A percentile compares a stretch with the other conserved stretches of the same genome.
Evolutionary conservation across 2,888 invertebrate species (phyloP).

Genomic region (Polymixis lichenea): DNA sequence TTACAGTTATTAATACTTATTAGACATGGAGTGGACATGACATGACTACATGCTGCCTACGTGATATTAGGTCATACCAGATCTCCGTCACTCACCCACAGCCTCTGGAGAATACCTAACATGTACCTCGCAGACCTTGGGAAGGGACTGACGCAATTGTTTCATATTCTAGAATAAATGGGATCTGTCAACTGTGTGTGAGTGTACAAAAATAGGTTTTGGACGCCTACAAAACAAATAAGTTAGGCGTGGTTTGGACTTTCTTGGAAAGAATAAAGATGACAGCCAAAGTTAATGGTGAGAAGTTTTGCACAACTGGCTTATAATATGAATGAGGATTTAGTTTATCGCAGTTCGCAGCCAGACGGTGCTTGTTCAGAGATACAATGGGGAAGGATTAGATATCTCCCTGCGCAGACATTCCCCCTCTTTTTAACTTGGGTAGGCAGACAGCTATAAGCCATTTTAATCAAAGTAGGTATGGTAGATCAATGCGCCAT

Average conservation of each 20-base stretch:
- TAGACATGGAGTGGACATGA: slow-evolving; percentile 57
- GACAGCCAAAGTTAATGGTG: neutral
- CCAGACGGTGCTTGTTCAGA: slow-evolving; percentile 18
- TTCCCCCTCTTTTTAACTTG: slow-evolving; percentile 10
- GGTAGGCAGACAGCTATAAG: slow-evolving; percentile 2
- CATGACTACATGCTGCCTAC: slow-evolving; percentile 61
- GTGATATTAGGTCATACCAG: slow-evolving; percentile 63
- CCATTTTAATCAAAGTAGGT: neutral
- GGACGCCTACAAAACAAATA: slow-evolving; percentile 20
- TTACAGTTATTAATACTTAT: slow-evolving; percentile 56
- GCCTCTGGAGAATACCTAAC: slow-evolving; percentile 58
- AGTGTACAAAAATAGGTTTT: slow-evolving; percentile 27
- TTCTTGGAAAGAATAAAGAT: slow-evolving; percentile 26
- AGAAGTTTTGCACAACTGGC: slow-evolving; percentile 9
- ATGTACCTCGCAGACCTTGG: slow-evolving; percentile 51
- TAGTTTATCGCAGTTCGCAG: slow-evolving; percentile 26
- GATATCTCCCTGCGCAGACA: slow-evolving; percentile 11
- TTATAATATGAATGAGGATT: slow-evolving; percentile 38
- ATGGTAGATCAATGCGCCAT: slow-evolving; percentile 2
- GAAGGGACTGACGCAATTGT: slow-evolving; percentile 61
- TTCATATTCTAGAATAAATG: slow-evolving; percentile 57
- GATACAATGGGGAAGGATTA: slow-evolving; percentile 18
- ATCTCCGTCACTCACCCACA: slow-evolving; percentile 60
- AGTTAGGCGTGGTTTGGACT: slow-evolving; percentile 11
- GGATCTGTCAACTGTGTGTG: slow-evolving; percentile 12